Percentiles rank a stretch among this genome's conserved stretches.
These are phyloP conservation scores for Brachionus paranguensis DNA, from an alignment of 1,140 invertebrate species.

Conservation along the genomic window DNA sequence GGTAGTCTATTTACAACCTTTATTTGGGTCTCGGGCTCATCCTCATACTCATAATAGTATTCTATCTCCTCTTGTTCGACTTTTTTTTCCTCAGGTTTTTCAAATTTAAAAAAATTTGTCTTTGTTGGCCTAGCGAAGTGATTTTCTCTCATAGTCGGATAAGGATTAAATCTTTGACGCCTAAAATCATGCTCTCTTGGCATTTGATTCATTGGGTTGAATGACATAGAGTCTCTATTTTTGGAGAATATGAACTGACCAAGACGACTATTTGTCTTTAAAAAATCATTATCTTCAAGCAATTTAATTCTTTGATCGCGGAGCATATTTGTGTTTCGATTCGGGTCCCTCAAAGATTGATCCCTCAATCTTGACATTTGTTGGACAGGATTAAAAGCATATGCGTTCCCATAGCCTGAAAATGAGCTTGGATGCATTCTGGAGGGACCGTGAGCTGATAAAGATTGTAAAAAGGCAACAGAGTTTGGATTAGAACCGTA, in stretches of 20 bases:
- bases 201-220: slow-evolving; percentile 1
- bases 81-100: not conserved
- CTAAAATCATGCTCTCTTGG: not conserved
- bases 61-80: not conserved
- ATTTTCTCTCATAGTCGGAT: not conserved
- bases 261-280: not conserved
- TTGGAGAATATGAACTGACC: slow-evolving; percentile 12
- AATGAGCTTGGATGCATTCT: not conserved
- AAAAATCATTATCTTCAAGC: not conserved
- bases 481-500: not conserved
- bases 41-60: not conserved
- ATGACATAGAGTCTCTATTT: not conserved
- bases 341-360: not conserved
- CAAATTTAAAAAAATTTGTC: not conserved
- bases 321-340: not conserved
- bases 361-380: not conserved
- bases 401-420: not conserved
- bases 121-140: not conserved
- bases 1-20: not conserved
- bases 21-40: not conserved
- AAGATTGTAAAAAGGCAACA: not conserved
- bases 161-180: not conserved
- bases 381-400: not conserved
- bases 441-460: not conserved
- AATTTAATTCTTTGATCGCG: not conserved